Conservation (phyloP, 1,140 invertebrate genomes). For the Sycophaga agraensis region DNA sequence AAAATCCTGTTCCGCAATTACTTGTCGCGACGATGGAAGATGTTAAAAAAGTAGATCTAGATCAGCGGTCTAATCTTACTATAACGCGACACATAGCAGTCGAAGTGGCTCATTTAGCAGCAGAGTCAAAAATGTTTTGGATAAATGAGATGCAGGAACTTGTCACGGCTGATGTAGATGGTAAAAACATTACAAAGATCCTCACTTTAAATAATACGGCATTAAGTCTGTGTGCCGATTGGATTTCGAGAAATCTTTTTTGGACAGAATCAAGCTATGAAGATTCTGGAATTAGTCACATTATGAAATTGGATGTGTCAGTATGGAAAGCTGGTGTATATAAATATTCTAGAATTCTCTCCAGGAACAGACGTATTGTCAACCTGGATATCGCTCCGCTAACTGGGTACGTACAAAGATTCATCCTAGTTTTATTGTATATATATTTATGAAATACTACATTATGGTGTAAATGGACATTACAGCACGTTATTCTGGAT, state of each 20-base stretch:
- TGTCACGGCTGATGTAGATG: constrained; percentile 65
- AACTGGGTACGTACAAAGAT: constrained; percentile 60
- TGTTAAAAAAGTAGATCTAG: constrained; percentile 73
- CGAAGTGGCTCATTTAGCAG: constrained; percentile 64
- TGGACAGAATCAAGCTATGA: constrained; percentile 68
- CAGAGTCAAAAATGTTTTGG: constrained; percentile 79
- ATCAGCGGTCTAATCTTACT: constrained; percentile 62
- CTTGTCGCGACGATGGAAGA: constrained; percentile 72
- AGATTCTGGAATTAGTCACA: constrained; percentile 42
- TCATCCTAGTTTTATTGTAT: not conserved
- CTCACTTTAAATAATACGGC: constrained; percentile 68
- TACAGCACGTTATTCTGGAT: constrained; percentile 77
- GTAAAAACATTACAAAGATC: constrained; percentile 63
- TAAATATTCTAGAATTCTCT: constrained; percentile 55
- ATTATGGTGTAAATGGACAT: no score
- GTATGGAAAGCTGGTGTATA: constrained; percentile 52
- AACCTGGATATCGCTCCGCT: constrained; percentile 73
- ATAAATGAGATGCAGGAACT: constrained; percentile 79
- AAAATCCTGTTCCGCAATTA: constrained; percentile 76
- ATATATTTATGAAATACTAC: constrained; percentile 4
- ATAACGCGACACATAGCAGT: constrained; percentile 65
- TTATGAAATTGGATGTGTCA: constrained; percentile 45
- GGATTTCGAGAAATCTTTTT: constrained; percentile 81
- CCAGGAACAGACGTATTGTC: constrained; percentile 57
- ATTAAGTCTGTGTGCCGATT: constrained; percentile 76